phyloP scores from a whole-genome alignment of 1,140 invertebrate species.

The Aphelinus certus region DNA sequence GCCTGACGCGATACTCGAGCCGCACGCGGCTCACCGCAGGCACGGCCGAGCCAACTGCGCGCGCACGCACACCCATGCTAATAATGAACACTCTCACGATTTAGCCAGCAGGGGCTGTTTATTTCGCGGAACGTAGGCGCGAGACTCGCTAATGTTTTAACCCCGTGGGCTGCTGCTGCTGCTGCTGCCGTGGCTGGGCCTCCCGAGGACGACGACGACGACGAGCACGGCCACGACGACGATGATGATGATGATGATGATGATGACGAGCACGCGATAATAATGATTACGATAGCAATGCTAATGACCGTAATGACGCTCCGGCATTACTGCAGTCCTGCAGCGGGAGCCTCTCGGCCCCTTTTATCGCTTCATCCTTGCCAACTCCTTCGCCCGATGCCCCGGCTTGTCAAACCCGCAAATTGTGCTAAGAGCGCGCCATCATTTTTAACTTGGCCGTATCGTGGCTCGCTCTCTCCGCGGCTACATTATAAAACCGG shows the following conservation, averaged over 20 bases:
- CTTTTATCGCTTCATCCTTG: slow-evolving; percentile 51
- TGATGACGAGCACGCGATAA: slow-evolving; percentile 22
- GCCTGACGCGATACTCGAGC: neutral
- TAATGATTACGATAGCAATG: slow-evolving; percentile 32
- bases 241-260: slow-evolving; percentile 16
- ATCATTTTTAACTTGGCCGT: too few species aligned
- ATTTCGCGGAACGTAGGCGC: slow-evolving; percentile 11
- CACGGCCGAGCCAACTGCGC: neutral
- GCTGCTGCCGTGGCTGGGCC: neutral
- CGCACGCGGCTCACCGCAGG: neutral
- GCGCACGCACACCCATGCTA: neutral
- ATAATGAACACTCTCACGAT: slow-evolving; percentile 33
- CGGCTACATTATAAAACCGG: too few species aligned
- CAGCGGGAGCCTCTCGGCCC: neutral
- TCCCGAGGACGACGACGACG: slow-evolving; percentile 23
- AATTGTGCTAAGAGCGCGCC: too few species aligned
- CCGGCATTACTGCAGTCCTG: neutral
- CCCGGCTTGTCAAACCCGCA: neutral
- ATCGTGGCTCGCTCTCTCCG: too few species aligned
- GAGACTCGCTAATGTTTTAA: slow-evolving; percentile 13
- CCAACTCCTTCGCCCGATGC: slow-evolving; percentile 30
- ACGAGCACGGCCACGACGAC: slow-evolving; percentile 18
- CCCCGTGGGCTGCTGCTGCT: neutral
- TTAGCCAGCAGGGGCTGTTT: slow-evolving; percentile 30
- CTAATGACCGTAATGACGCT: slow-evolving; percentile 35